Conservation (phyloP, 2,888 invertebrate species). For the Agrotis exclamationis region DNA sequence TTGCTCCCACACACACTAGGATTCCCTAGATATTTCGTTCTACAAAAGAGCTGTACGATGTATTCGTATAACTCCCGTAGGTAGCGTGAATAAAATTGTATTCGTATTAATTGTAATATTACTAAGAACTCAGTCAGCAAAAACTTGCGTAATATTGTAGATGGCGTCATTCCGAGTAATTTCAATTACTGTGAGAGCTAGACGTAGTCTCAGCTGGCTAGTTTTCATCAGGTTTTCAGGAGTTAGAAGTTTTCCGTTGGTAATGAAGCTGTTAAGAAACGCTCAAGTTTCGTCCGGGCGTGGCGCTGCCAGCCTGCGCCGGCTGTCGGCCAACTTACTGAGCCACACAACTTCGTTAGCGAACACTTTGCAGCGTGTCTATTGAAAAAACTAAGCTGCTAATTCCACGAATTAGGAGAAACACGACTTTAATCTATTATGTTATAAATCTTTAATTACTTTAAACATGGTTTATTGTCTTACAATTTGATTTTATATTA, state of each 20-base stretch:
- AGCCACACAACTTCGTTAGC: slow-evolving; percentile 68
- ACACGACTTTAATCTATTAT: slow-evolving; percentile 8
- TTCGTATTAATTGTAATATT: slow-evolving; percentile 20
- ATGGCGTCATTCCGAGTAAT: slow-evolving; percentile 38
- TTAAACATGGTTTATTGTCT: too few species aligned
- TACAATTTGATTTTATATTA: too few species aligned
- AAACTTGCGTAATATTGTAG: slow-evolving; percentile 27
- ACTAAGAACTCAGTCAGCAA: slow-evolving; percentile 12
- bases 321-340: slow-evolving; percentile 51
- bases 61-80: slow-evolving; percentile 13
- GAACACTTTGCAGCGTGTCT: slow-evolving; percentile 65
- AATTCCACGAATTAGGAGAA: slow-evolving; percentile 40
- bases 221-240: slow-evolving; percentile 66
- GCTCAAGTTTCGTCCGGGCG: slow-evolving; percentile 60
- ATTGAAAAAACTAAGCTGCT: slow-evolving; percentile 53
- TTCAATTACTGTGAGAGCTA: slow-evolving; percentile 49
- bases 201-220: slow-evolving; percentile 61
- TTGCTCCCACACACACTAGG: neutral
- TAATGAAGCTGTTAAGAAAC: slow-evolving; percentile 73
- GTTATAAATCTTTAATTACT: too few species aligned
- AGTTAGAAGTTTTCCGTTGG: slow-evolving; percentile 66
- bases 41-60: slow-evolving; percentile 12
- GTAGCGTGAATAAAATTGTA: slow-evolving; percentile 19
- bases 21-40: slow-evolving; percentile 20
- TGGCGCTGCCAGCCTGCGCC: slow-evolving; percentile 49